These are phyloP conservation scores for Aphidius colemani DNA, from an alignment of 2,888 invertebrate genomes.

Conservation along the genomic window DNA sequence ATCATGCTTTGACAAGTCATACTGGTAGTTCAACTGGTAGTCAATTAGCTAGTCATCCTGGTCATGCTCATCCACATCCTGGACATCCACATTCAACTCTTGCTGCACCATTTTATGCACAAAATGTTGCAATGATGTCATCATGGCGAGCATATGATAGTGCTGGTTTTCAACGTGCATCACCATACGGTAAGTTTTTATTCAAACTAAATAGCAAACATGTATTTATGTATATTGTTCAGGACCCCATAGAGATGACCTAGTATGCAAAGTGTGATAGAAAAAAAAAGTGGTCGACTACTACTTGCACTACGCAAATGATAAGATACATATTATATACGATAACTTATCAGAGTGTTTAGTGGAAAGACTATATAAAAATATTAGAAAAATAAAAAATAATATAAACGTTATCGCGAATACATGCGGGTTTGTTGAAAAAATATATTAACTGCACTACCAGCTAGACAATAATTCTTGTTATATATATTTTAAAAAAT, in stretches of 20 bases:
- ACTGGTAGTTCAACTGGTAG: constrained; percentile 52
- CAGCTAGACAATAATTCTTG: no score
- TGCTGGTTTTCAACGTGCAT: constrained; percentile 77
- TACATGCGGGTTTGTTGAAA: no score
- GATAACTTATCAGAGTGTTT: constrained; percentile 37
- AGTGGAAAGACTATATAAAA: neutral
- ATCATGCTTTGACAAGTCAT: constrained; percentile 55
- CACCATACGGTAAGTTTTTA: constrained; percentile 72
- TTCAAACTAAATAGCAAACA: neutral
- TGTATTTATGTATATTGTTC: neutral
- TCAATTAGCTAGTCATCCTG: constrained; percentile 53
- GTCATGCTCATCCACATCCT: constrained; percentile 58
- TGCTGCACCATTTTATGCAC: constrained; percentile 74
- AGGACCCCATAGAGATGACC: neutral
- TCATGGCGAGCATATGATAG: constrained; percentile 80
- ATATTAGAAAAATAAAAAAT: no score
- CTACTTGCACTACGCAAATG: constrained; percentile 33
- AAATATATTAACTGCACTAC: no score
- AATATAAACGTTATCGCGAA: no score
- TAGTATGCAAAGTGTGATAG: constrained; percentile 26
- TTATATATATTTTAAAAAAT: no score
- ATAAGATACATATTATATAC: constrained; percentile 41
- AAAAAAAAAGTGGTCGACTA: constrained; percentile 34
- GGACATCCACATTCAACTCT: constrained; percentile 64
- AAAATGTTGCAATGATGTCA: constrained; percentile 80